Conservation (phyloP, 2,113 vertebrate genomes). For the Ceratotherium simum region DNA sequence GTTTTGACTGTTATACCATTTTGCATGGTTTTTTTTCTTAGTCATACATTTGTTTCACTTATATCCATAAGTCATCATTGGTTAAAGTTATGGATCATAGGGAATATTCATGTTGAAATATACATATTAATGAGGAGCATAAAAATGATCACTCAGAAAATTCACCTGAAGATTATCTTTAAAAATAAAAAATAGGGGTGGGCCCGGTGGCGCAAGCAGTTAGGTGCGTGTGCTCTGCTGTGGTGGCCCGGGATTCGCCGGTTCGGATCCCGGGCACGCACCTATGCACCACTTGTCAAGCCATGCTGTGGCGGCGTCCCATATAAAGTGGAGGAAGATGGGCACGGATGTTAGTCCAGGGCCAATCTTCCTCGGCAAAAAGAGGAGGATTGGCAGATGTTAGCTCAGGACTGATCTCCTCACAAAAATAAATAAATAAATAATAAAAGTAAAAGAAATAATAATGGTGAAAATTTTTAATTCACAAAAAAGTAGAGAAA, state of each 20-base stretch:
- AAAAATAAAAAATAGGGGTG: not conserved
- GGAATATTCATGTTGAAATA: not conserved
- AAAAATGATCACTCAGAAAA: not conserved
- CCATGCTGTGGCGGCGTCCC: too few species aligned
- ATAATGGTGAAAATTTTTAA: constrained; percentile 3
- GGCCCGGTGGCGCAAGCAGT: too few species aligned
- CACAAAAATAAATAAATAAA: too few species aligned
- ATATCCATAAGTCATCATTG: not conserved
- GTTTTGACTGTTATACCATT: not conserved
- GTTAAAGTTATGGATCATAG: not conserved
- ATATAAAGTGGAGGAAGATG: too few species aligned
- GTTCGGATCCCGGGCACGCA: too few species aligned
- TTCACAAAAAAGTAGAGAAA: not conserved
- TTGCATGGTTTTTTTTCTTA: not conserved
- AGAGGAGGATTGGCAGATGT: too few species aligned
- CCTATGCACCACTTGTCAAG: too few species aligned
- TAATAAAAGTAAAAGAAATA: not conserved
- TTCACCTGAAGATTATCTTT: not conserved
- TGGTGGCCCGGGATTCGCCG: too few species aligned
- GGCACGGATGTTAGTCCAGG: too few species aligned
- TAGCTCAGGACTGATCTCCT: too few species aligned
- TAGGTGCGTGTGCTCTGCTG: too few species aligned
- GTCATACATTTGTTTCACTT: not conserved
- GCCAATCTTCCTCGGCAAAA: too few species aligned
- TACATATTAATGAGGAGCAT: not conserved